Evolutionary conservation across 2,888 invertebrate species (phyloP), one percentile per base, ranked within the genome.

Genomic region (Scelioninae gen. 1): DNA sequence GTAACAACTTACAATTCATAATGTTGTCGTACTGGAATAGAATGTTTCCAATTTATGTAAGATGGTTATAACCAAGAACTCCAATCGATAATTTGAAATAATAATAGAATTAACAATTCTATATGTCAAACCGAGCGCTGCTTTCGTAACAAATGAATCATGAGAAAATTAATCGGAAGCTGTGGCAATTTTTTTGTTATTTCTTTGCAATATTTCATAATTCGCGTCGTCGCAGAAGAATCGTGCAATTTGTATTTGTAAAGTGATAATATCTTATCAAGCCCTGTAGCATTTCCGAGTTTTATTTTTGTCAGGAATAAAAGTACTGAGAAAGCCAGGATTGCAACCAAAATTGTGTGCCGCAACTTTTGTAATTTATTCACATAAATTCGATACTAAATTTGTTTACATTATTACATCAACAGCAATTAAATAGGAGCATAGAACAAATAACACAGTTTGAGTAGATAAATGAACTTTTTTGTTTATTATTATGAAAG

Each of bases 231-330:
- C 62, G 43, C 31, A 45, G 29, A 45, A 45, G 62, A 45, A 45
- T 8, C 45, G 31, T 45, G 45, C 31, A 62, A 45, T 45, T 11
- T 13, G 62, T 45, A 62, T 62, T 62, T 62, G 62, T 62, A 43
- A 45, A 62, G 45, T 10, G 62, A 62, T 62, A 62, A 62, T 43
- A 31, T 62, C 45, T 60, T 60, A 60, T 60, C 29, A 43, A 60
- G 60, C 23, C 60, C 60, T 43, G 60, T 23, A 60, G 60, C 23
- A 60, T 43, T 43, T 60, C 38, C 15, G 38, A 55, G 53, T 5
- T n/a, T 45, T 13, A 13, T 45, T 7, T 15, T 45, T 8, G n/a
- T n/a, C n/a, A n/a, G n/a, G 45, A 45, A 15, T 5, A 5, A 45
- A 13, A n/a, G 13, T 15, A 10, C 13, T n/a, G 5, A 15, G 45